phyloP scores from a whole-genome alignment of 2,113 vertebrate species.

The Heptranchias perlo region DNA sequence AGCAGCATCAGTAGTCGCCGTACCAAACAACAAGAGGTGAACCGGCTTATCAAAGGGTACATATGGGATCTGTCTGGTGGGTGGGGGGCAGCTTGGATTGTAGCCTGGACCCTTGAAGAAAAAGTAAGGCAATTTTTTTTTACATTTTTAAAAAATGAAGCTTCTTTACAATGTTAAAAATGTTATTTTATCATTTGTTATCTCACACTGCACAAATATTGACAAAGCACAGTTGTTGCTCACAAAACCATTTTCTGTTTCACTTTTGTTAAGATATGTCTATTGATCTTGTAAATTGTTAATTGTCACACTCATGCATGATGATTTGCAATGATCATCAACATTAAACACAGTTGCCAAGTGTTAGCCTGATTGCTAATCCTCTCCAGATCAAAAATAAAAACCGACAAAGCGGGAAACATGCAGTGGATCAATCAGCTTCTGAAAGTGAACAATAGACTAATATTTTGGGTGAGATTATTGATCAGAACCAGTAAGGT shows the following conservation, averaged over 20 bases:
- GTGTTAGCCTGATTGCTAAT: not conserved
- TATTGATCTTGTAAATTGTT: not conserved
- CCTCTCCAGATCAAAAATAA: not conserved
- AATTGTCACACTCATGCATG: not conserved
- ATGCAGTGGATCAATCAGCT: not conserved
- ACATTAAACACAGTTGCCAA: not conserved
- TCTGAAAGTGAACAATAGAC: not conserved
- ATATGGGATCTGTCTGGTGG: not conserved
- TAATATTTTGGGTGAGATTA: not conserved
- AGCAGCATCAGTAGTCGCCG: not conserved
- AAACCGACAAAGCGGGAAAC: not conserved
- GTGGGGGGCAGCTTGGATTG: too few species aligned
- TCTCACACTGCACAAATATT: too few species aligned
- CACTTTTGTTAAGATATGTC: not conserved
- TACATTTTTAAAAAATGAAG: too few species aligned
- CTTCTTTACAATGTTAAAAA: not conserved
- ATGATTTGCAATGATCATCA: not conserved
- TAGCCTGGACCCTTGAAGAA: not conserved
- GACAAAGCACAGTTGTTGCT: not conserved
- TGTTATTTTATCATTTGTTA: not conserved
- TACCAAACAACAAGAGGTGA: not conserved
- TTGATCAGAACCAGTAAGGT: not conserved
- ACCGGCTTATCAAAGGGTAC: not conserved
- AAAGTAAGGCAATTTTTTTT: not conserved
- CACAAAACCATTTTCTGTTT: not conserved